Evolutionary conservation across 1,140 invertebrate genomes (phyloP), one percentile per base, ranked within the genome.

Genomic region (Dreissena polymorpha): DNA sequence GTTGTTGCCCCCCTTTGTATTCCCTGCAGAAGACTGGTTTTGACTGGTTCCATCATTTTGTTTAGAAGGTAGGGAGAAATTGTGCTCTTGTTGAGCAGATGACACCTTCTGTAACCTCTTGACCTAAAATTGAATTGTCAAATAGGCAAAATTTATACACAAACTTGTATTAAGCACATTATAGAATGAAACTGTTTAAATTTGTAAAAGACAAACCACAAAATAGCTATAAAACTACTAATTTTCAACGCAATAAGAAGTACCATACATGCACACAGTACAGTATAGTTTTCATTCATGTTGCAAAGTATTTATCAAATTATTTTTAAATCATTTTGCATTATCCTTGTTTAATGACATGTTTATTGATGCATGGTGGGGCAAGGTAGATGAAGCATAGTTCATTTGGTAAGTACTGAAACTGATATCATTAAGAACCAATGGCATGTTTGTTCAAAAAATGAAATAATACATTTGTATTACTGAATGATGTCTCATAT

Each of bases 101-200:
- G 10, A 14, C 10, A 50, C 68, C 49, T 78, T 70, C 14, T 70
- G 65, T 29, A 78, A 13, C 69, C 76, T 69, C 57, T 78, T 78
- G 8, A 78, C 65, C 76, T 78, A 16, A 29, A 78, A 27, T 10
- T 6, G 2, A 60, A n/a, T 51, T n/a, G 1, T 18, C 7, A n/a
- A 49, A 16, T n/a, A 2, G 1, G 14, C 18, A 16, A 8, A n/a
- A 71, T 71, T 60, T 18, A 2, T 60, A n/a, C 57, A 60, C 2
- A 60, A 18, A 60, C 57, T n/a, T 2, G 21, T 60, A 23, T 60
- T 2, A 60, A 60, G 57, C 16, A n/a, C 2, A 3, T 60, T 60
- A 39, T 60, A 60, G 6, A 3, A n/a, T 18, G 10, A 60, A 60
- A 60, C 16, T 60, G 12, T 60, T n/a, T 60, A n/a, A 3, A 60